These are phyloP conservation scores for Nipponia nippon DNA, from an alignment of 2,113 vertebrate genomes.

Conservation along the genomic window DNA sequence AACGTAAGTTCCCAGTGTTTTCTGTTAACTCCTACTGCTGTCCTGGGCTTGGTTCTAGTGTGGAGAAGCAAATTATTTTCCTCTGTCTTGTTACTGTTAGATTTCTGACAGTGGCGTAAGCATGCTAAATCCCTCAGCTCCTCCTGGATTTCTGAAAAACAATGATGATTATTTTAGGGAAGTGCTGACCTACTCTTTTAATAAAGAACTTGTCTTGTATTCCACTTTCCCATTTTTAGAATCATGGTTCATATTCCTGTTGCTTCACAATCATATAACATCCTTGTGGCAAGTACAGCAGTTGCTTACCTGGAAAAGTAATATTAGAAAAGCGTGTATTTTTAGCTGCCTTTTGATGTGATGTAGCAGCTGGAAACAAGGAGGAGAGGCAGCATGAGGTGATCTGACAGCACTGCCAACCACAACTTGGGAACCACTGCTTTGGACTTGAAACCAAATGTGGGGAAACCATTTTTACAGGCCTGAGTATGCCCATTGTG, in stretches of 20 bases:
- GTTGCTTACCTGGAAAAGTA: slow-evolving; percentile 73
- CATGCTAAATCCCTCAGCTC: background rate
- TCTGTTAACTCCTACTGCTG: background rate
- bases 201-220: slow-evolving; percentile 18
- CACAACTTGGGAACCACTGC: background rate
- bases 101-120: background rate
- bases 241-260: background rate
- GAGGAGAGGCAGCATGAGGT: slow-evolving; percentile 15
- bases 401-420: slow-evolving; percentile 23
- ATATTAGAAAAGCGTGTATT: slow-evolving; percentile 71
- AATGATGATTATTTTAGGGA: slow-evolving; percentile 28
- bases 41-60: background rate
- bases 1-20: background rate
- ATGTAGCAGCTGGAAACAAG: slow-evolving; percentile 66
- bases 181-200: background rate
- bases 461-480: background rate
- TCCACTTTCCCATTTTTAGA: slow-evolving; percentile 42
- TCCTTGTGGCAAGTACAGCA: slow-evolving; percentile 55
- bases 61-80: background rate
- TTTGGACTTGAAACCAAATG: background rate
- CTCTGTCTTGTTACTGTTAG: background rate
- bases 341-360: slow-evolving; percentile 72
- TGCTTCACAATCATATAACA: slow-evolving; percentile 49
- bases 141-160: slow-evolving; percentile 33
- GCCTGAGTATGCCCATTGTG: background rate